Base-by-base conservation (phyloP, 1,140 invertebrate species). In the Colletes latitarsis region DNA sequence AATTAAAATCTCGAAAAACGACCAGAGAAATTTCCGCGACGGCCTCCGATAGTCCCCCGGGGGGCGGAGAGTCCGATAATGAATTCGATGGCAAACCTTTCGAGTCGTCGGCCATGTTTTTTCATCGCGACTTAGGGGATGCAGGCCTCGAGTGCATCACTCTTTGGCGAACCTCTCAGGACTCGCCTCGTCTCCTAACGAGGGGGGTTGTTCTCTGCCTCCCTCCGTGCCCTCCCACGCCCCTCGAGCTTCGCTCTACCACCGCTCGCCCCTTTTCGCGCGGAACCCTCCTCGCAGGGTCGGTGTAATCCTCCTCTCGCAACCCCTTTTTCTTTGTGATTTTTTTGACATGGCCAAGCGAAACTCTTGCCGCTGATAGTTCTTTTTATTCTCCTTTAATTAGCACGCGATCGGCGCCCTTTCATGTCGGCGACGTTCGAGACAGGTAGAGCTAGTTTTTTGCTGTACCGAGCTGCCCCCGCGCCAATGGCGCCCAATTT, bases 141-240 rank as follows among this genome's bases (percentile, higher is more conserved):
- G 88, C 88, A 89, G 74, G 79, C 85, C 83, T 90, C 89, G 89
- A 90, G 88, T 90, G 88, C 89, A 89, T 89, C 83, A 67, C 81
- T 87, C 85, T 85, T 86, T 82, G 87, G 86, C 81, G 84, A 89
- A 89, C 80, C 89, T 89, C 89, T 90, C 87, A 89, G 88, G 84
- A 87, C 82, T 88, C 84, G 84, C 80, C 86, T 82, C 73, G 82
- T 77, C 77, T 89, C 84, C 83, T 90, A 90, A 90, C 86, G 89
- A 90, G 81, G 88, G 82, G 82, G 77, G 69, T 86, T 82, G 68
- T 60, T 73, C 63, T 30, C 43, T 77, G 58, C 55, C 55, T 19
- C 60, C 62, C 52, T 39, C 49, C 39, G 70, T 49, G 10, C 5
- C 83, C 70, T 72, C 68, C n/a, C 41, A 9, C 6, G 41, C 41